Evolutionary conservation across 2,888 invertebrate genomes (phyloP).

Genomic region (Catocala nupta): DNA sequence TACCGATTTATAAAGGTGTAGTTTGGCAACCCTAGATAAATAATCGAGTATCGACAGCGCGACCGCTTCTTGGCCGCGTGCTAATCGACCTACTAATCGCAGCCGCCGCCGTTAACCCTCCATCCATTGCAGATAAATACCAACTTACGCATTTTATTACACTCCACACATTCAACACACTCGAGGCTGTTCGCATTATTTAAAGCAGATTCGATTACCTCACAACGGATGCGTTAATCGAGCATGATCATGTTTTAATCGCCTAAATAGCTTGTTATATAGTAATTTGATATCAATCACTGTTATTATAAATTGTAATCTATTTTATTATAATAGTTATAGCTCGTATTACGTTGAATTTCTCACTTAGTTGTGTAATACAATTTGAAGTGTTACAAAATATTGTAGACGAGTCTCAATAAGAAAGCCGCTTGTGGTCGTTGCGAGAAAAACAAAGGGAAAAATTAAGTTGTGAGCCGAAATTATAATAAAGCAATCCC

Average conservation of each 20-base stretch:
- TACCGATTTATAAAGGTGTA: background rate
- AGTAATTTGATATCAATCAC: slow-evolving; percentile 23
- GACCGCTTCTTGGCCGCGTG: slow-evolving; percentile 70
- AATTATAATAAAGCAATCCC: slow-evolving; percentile 70
- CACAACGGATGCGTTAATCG: slow-evolving; percentile 16
- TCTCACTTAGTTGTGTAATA: slow-evolving; percentile 21
- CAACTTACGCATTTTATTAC: slow-evolving; percentile 44
- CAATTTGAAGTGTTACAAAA: slow-evolving; percentile 36
- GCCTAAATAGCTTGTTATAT: slow-evolving; percentile 23
- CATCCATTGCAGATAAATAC: slow-evolving; percentile 52
- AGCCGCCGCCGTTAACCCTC: slow-evolving; percentile 54
- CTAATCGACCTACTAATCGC: slow-evolving; percentile 81
- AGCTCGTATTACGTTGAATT: slow-evolving; percentile 10
- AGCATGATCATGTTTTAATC: slow-evolving; percentile 21
- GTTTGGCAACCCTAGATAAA: slow-evolving; percentile 64
- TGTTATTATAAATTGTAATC: slow-evolving; percentile 16
- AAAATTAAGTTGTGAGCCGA: slow-evolving; percentile 63
- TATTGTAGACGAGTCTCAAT: slow-evolving; percentile 36
- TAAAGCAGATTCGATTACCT: slow-evolving; percentile 25
- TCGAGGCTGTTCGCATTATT: slow-evolving; percentile 15
- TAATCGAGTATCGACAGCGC: slow-evolving; percentile 70
- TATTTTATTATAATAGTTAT: slow-evolving; percentile 19
- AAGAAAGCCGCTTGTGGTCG: slow-evolving; percentile 56
- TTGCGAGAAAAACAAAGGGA: slow-evolving; percentile 54
- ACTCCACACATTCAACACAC: slow-evolving; percentile 14